A percentile compares a stretch with the other conserved stretches of the same genome.
Conservation (phyloP, 2,888 invertebrate species). For the Aricia artaxerxes region DNA sequence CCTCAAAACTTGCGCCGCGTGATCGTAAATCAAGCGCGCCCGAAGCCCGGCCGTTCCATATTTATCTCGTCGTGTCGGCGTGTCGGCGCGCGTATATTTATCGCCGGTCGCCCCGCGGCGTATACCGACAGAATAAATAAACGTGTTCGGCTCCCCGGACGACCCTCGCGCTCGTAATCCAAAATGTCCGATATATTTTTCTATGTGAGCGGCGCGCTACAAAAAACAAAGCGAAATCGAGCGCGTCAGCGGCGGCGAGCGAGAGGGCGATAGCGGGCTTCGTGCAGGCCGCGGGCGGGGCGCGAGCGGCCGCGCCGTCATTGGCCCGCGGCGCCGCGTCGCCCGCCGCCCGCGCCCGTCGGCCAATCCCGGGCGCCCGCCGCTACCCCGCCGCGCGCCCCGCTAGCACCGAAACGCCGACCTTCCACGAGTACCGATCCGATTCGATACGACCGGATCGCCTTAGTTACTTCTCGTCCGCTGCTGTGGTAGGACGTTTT, state of each 20-base stretch:
- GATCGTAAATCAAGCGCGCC: slow-evolving; percentile 52
- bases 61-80: slow-evolving; percentile 41
- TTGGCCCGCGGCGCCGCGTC: slow-evolving; percentile 59
- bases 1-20: background rate
- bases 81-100: slow-evolving; percentile 70
- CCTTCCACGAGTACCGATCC: slow-evolving; percentile 77
- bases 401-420: slow-evolving; percentile 69
- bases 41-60: slow-evolving; percentile 46
- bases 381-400: slow-evolving; percentile 63
- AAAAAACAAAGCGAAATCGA: slow-evolving; percentile 71
- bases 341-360: slow-evolving; percentile 64
- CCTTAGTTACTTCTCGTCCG: slow-evolving; percentile 79
- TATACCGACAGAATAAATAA: slow-evolving; percentile 70
- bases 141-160: slow-evolving; percentile 64
- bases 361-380: slow-evolving; percentile 57
- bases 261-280: slow-evolving; percentile 57
- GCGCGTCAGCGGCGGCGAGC: slow-evolving; percentile 56
- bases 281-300: slow-evolving; percentile 60
- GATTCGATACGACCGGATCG: slow-evolving; percentile 78
- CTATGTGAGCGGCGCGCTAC: slow-evolving; percentile 64
- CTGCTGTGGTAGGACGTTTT: slow-evolving; percentile 68
- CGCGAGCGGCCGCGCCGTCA: slow-evolving; percentile 55
- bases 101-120: slow-evolving; percentile 70
- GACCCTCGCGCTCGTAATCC: slow-evolving; percentile 71
- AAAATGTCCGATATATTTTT: slow-evolving; percentile 80